Percentiles rank a stretch among this genome's conserved stretches.
These are phyloP conservation scores for Pantala flavescens DNA, from an alignment of 1,140 invertebrate species.

Conservation along the genomic window DNA sequence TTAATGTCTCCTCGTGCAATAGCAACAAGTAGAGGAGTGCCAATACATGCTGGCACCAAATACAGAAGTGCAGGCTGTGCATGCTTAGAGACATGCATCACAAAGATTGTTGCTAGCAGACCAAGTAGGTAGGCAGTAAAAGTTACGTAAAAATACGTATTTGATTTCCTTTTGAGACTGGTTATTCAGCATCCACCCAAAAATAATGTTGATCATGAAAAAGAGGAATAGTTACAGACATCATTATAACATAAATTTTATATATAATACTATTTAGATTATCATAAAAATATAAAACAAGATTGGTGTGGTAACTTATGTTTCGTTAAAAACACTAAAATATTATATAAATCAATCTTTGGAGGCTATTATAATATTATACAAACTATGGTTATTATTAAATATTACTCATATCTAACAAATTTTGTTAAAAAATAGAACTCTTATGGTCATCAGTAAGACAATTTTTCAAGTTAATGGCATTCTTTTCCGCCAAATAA, in stretches of 20 bases:
- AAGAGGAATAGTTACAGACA: background rate
- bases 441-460: no score
- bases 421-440: no score
- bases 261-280: no score
- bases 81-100: conserved; percentile 98
- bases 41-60: conserved; percentile 90
- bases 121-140: conserved; percentile 92
- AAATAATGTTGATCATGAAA: background rate
- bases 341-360: no score
- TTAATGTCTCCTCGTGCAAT: conserved; percentile 84
- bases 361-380: no score
- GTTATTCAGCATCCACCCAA: background rate
- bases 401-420: no score
- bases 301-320: no score
- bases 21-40: conserved; percentile 75
- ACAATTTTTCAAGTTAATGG: no score
- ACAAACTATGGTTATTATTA: no score
- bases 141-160: conserved; percentile 90
- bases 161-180: conserved; percentile 75
- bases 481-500: no score
- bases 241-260: background rate
- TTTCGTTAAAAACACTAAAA: no score
- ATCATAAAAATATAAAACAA: no score
- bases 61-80: conserved; percentile 98
- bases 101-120: conserved; percentile 83